Evolutionary conservation across 1,140 invertebrate genomes (phyloP).

Genomic region (Telenomus remus): DNA sequence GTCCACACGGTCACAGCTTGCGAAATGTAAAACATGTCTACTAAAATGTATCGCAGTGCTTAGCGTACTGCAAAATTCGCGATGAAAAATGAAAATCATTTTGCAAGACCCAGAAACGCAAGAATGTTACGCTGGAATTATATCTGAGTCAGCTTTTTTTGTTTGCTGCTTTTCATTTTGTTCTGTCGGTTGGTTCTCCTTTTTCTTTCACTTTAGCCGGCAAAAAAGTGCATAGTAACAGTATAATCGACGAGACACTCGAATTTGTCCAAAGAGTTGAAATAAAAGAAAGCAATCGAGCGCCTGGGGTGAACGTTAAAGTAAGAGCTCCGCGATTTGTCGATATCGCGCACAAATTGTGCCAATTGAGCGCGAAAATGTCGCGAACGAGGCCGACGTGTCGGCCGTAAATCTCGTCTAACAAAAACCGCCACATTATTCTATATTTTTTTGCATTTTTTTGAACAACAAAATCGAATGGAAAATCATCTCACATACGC

Average conservation of each 20-base stretch:
- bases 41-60: not conserved
- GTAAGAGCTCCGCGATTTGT: constrained; percentile 20
- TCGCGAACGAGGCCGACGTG: constrained; percentile 9
- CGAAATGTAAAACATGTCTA: not conserved
- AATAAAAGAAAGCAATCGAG: not conserved
- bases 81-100: too few species aligned
- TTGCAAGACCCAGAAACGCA: too few species aligned
- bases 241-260: too few species aligned
- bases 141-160: too few species aligned
- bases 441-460: too few species aligned
- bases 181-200: too few species aligned
- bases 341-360: constrained; percentile 15
- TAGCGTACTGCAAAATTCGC: too few species aligned
- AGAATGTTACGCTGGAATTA: too few species aligned
- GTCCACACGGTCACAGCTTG: constrained; percentile 17
- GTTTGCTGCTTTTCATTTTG: too few species aligned
- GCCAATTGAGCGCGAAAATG: constrained; percentile 38
- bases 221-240: constrained; percentile 24
- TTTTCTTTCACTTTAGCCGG: too few species aligned
- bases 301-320: constrained; percentile 4
- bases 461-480: too few species aligned
- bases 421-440: too few species aligned
- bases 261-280: constrained; percentile 1
- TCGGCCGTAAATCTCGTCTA: constrained; percentile 2
- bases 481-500: constrained; percentile 27